Percentiles rank a stretch among this genome's conserved stretches.
phyloP scores from a whole-genome alignment of 2,888 invertebrate species.

The Tetragonula carbonaria region DNA sequence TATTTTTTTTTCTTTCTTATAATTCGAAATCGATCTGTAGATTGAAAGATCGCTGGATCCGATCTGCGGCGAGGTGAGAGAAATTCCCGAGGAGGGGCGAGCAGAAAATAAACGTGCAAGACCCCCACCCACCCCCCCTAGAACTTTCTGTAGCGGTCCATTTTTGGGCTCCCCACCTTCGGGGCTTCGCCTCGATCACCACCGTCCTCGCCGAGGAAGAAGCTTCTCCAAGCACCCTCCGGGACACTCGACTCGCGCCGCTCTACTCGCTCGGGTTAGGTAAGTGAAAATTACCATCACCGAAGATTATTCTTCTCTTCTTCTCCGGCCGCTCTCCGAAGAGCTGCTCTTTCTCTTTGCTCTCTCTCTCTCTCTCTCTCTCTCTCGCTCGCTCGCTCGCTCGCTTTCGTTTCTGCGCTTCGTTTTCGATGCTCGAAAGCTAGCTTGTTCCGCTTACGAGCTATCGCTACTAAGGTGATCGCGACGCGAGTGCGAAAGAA shows the following conservation, averaged over 20 bases:
- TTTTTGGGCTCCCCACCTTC: conserved; percentile 84
- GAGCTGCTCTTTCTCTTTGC: neutral
- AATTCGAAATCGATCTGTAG: neutral
- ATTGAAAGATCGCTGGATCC: conserved; percentile 34
- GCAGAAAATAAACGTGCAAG: conserved; percentile 72
- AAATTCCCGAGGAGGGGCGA: conserved; percentile 60
- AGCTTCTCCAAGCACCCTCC: conserved; percentile 66
- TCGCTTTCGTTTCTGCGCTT: neutral
- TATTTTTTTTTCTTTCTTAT: neutral
- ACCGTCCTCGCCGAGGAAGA: conserved; percentile 49
- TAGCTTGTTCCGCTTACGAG: neutral
- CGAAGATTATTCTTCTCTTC: conserved; percentile 32
- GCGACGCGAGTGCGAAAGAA: conserved; percentile 39
- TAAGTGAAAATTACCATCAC: conserved; percentile 75
- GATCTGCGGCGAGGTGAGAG: conserved; percentile 58
- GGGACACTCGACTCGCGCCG: conserved; percentile 83
- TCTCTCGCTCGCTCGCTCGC: too few relatives aligned
- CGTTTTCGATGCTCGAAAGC: conserved; percentile 1
- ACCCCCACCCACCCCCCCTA: conserved; percentile 66
- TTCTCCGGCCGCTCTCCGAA: neutral
- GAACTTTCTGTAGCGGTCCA: conserved; percentile 78
- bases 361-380: too few relatives aligned
- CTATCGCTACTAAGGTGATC: conserved; percentile 6
- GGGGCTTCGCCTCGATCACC: conserved; percentile 44
- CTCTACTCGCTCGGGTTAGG: conserved; percentile 83